phyloP scores from a whole-genome alignment of 2,113 vertebrate species.

The Bos indicus region DNA sequence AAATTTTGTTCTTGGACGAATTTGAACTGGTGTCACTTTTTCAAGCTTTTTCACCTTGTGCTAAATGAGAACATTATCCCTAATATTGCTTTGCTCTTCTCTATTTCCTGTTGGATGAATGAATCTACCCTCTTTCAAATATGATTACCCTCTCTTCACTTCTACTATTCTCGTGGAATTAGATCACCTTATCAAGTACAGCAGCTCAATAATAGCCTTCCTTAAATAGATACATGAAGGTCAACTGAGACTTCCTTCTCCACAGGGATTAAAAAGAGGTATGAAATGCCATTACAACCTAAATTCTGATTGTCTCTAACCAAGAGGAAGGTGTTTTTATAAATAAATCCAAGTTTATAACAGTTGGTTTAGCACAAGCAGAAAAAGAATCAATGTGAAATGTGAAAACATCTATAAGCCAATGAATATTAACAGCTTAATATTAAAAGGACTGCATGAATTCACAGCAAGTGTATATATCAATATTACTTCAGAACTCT shows the following conservation, averaged over 20 bases:
- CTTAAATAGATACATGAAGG: constrained; percentile 60
- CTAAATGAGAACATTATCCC: constrained; percentile 25
- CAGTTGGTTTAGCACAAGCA: constrained; percentile 1
- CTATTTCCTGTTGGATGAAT: constrained; percentile 46
- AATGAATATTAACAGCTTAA: constrained; percentile 42
- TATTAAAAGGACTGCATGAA: background rate
- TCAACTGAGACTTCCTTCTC: constrained; percentile 64
- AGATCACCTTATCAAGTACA: constrained; percentile 49
- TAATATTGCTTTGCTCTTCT: constrained; percentile 30
- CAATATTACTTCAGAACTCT: background rate
- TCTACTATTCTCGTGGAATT: constrained; percentile 55
- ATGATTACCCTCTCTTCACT: constrained; percentile 44
- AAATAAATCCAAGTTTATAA: constrained; percentile 57
- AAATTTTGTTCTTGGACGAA: background rate
- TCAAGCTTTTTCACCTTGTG: background rate
- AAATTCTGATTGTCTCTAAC: constrained; percentile 50
- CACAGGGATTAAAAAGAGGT: constrained; percentile 9
- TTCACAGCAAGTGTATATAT: background rate
- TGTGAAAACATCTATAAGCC: background rate
- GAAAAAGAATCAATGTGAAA: constrained; percentile 27
- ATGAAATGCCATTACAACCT: constrained; percentile 19
- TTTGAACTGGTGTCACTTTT: background rate
- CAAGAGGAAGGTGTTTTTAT: constrained; percentile 37
- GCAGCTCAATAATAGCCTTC: constrained; percentile 59
- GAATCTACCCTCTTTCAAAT: constrained; percentile 53